Evolutionary conservation across 1,140 invertebrate genomes (phyloP).

Genomic region (Apis dorsata): DNA sequence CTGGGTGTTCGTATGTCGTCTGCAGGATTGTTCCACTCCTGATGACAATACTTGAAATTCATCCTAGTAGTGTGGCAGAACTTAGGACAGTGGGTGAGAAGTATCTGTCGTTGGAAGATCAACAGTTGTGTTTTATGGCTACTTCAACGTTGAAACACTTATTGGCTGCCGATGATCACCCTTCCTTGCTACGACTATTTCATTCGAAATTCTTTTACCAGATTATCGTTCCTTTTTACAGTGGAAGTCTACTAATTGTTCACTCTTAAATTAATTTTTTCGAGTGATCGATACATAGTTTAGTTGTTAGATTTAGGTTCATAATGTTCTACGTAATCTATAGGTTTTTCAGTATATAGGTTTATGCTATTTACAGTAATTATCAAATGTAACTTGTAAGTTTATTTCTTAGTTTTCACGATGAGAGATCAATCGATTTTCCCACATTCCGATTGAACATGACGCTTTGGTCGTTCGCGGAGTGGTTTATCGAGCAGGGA

Average conservation of each 20-base stretch:
- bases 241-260: conserved; percentile 59
- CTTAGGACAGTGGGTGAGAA: conserved; percentile 64
- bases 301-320: conserved; percentile 74
- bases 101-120: conserved; percentile 64
- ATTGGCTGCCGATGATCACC: conserved; percentile 54
- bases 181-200: conserved; percentile 52
- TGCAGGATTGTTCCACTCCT: conserved; percentile 62
- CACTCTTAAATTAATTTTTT: conserved; percentile 55
- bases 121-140: conserved; percentile 62
- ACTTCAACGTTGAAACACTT: conserved; percentile 63
- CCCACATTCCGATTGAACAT: conserved; percentile 65
- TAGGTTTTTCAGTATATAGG: conserved; percentile 74
- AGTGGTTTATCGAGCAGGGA: conserved; percentile 50
- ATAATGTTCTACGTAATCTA: conserved; percentile 66
- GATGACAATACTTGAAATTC: conserved; percentile 68
- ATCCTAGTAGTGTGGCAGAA: conserved; percentile 64
- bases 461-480: conserved; percentile 59
- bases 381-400: conserved; percentile 69
- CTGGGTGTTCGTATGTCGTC: conserved; percentile 65
- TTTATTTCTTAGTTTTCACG: conserved; percentile 69
- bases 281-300: conserved; percentile 61
- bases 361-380: conserved; percentile 68
- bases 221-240: conserved; percentile 64
- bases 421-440: conserved; percentile 64
- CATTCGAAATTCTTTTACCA: conserved; percentile 55